Conservation (phyloP, 1,140 invertebrate genomes). For the Callitettix versicolor region DNA sequence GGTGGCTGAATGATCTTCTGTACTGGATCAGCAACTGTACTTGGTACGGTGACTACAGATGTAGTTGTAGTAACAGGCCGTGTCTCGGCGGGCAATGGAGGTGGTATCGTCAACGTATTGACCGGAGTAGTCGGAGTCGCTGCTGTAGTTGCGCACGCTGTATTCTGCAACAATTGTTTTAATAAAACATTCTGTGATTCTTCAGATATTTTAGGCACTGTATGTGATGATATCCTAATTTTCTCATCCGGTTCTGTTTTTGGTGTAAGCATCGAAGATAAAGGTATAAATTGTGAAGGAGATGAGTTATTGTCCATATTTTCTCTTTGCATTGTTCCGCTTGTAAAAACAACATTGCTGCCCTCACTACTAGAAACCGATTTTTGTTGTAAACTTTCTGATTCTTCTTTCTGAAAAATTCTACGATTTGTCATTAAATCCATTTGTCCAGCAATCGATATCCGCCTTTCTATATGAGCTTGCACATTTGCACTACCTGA, state of each 20-base stretch:
- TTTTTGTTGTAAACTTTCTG: constrained; percentile 20
- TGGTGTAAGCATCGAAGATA: constrained; percentile 21
- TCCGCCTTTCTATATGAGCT: neutral
- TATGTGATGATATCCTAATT: neutral
- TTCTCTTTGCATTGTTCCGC: constrained; percentile 15
- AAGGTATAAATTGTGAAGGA: constrained; percentile 22
- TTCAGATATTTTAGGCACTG: constrained; percentile 32
- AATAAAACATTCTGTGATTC: constrained; percentile 81
- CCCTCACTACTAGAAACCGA: constrained; percentile 18
- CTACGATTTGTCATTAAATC: neutral
- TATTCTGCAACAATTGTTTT: constrained; percentile 82
- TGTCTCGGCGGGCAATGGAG: constrained; percentile 11
- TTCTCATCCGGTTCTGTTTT: constrained; percentile 20
- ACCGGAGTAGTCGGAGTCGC: constrained; percentile 17
- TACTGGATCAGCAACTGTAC: constrained; percentile 1
- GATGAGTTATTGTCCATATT: constrained; percentile 12
- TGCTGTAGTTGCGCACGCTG: constrained; percentile 40
- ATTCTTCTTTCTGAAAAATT: neutral
- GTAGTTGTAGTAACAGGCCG: constrained; percentile 5
- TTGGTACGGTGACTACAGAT: constrained; percentile 10
- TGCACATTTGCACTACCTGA: neutral
- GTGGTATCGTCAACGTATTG: constrained; percentile 22
- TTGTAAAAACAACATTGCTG: neutral
- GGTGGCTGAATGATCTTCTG: neutral
- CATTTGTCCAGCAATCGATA: neutral